Conservation (phyloP, 2,113 vertebrate genomes). For the Boulengeromyrus knoepffleri region DNA sequence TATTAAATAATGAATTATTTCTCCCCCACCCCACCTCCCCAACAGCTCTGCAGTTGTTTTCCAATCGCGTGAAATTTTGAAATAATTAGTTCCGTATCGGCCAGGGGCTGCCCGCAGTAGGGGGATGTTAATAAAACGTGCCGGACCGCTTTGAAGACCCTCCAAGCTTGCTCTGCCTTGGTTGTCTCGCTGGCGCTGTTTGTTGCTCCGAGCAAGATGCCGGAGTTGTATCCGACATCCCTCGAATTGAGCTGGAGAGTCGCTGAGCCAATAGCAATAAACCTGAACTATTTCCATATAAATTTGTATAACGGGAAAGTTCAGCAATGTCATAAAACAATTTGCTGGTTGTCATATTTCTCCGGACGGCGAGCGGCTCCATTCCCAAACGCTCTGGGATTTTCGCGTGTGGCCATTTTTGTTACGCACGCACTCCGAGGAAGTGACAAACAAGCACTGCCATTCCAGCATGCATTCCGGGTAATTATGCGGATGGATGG, state of each 20-base stretch:
- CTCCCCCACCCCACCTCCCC: conserved; percentile 1
- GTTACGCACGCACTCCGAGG: neutral
- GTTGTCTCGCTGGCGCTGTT: neutral
- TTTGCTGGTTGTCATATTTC: conserved; percentile 18
- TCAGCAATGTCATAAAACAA: neutral
- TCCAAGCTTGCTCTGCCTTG: neutral
- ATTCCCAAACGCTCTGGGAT: neutral
- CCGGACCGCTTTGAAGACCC: neutral
- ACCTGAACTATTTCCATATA: conserved; percentile 5
- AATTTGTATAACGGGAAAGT: conserved; percentile 21
- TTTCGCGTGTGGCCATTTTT: neutral
- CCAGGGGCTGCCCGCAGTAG: neutral
- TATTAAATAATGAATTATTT: conserved; percentile 18
- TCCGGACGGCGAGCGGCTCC: neutral
- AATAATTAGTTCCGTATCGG: conserved; percentile 28
- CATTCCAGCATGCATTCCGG: conserved; percentile 8
- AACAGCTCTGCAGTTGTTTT: neutral
- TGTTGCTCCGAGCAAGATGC: neutral
- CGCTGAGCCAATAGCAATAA: conserved; percentile 8
- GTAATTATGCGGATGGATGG: conserved; percentile 24
- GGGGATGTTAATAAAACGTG: neutral
- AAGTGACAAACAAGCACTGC: neutral
- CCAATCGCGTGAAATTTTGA: conserved; percentile 26
- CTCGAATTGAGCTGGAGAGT: conserved; percentile 14
- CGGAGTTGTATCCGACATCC: neutral